Base-by-base conservation (phyloP, 2,888 invertebrate species). In the Leptopilina drosophilae region DNA sequence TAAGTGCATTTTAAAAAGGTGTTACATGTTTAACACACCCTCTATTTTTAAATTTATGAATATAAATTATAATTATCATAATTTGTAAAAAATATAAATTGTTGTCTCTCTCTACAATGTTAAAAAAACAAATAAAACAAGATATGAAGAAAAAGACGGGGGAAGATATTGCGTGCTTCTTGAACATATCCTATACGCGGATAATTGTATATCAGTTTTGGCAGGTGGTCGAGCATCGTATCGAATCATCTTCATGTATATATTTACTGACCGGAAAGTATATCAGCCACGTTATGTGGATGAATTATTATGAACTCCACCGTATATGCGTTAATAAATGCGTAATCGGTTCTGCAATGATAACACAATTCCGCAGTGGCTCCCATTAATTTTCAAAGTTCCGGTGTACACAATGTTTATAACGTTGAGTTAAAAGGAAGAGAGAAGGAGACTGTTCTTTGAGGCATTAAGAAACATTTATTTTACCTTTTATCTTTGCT, bases 301-400 rank as follows among this genome's bases (percentile, higher is more conserved):
- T 73, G 73, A 73, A 73, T 73, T 56, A 73, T 73, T 73, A 73
- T 73, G 56, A 73, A 73, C 56, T 73, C 8, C 73, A 53, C 26
- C 73, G 73, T 56, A 53, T 56, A 53, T 56, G 42, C 42, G 73
- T 53, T 73, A 56, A 56, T 73, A 73, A 73, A 73, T 73, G 69
- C 73, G 73, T 73, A 73, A 73, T 73, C 73, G 73, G 73, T 73
- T 73, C 56, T 73, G 73, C 73, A 73, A 73, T 73, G 73, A 73
- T 73, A 73, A 73, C 73, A 73, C 73, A 56, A 73, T 73, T 73
- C 73, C 73, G 73, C n/a, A 73, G 56, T 73, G 56, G 26, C 56
- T 56, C 8, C 73, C 73, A 73, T 73, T 73, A 73, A 73, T 73
- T 73, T 73, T 73, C 73, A 73, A 56, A 73, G 73, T 73, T 73